Evolutionary conservation across 1,140 invertebrate genomes (phyloP).

Genomic region (Metaphire vulgaris): DNA sequence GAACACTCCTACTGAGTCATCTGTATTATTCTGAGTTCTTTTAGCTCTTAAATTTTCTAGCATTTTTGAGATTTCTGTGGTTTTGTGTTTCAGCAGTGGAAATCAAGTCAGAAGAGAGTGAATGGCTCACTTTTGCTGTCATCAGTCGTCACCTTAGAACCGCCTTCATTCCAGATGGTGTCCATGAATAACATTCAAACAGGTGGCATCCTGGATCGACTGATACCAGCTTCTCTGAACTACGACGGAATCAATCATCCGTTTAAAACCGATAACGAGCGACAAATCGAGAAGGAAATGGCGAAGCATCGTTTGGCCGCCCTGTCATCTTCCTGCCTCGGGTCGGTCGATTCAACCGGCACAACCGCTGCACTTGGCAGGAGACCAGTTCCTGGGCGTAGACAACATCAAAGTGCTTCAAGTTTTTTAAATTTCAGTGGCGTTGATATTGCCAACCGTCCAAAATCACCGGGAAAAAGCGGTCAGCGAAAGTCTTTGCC

Average conservation of each 20-base stretch:
- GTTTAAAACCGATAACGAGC: neutral
- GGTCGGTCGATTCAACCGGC: neutral
- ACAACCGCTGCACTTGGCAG: too few species aligned
- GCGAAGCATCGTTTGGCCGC: neutral
- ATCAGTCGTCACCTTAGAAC: neutral
- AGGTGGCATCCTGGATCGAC: neutral
- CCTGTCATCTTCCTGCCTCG: neutral
- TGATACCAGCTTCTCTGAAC: neutral
- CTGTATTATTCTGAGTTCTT: too few species aligned
- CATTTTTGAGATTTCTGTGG: too few species aligned
- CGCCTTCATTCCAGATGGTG: neutral
- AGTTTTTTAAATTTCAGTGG: neutral
- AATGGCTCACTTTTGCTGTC: too few species aligned
- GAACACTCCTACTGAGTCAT: too few species aligned
- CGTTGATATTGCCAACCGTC: neutral
- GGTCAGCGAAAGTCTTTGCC: too few species aligned
- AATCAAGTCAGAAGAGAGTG: too few species aligned
- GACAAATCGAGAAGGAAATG: neutral
- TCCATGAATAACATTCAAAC: too few species aligned
- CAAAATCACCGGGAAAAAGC: too few species aligned
- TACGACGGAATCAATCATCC: neutral
- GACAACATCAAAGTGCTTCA: too few species aligned
- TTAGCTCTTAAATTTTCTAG: too few species aligned
- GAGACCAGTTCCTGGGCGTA: neutral
- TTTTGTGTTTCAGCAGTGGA: too few species aligned